Evolutionary conservation across 2,888 invertebrate genomes (phyloP), one percentile per base, ranked within the genome.

Genomic region (Epinotia brunnichana): DNA sequence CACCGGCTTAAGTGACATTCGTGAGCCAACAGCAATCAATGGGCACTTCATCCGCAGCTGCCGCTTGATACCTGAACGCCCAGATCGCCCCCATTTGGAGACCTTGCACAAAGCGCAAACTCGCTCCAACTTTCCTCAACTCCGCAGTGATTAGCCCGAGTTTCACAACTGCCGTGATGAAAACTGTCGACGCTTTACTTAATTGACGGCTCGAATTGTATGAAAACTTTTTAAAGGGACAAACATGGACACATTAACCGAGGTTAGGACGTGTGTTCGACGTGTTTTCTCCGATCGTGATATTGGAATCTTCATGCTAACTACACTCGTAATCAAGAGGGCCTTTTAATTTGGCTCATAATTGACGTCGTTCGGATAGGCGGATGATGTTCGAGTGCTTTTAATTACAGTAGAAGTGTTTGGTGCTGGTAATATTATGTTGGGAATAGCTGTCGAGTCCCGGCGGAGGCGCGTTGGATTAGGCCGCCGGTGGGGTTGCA

Each of bases 401-500:
- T 87, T 86, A 88, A 87, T 77, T 77, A 75, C 70, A 60, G 73
- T 57, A 72, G 75, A 74, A 76, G 73, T 87, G 88, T 88, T 90
- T 85, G 87, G 85, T 81, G 83, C 79, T 80, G 83, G 84, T 85
- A 86, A 88, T 87, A 87, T 88, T 85, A 86, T 83, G 87, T 83
- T 79, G 82, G 84, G 86, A 85, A 84, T 89, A 87, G 87, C 88
- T 86, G 85, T 83, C 83, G 83, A 83, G 85, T 88, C 89, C 88
- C 89, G 82, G 86, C 83, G 87, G 90, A 86, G 87, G 83, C 84
- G 83, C 84, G 85, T 80, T 85, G 89, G 91, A 90, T 89, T 88
- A 88, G 88, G 85, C 86, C 84, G 83, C 85, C 87, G 86, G 89
- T 87, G 85, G 88, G 81, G 86, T 84, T 87, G 86, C 86, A 88